Percentiles rank a stretch among this genome's conserved stretches.
Evolutionary conservation across 2,888 invertebrate genomes (phyloP).

Genomic region (Amiota minor): DNA sequence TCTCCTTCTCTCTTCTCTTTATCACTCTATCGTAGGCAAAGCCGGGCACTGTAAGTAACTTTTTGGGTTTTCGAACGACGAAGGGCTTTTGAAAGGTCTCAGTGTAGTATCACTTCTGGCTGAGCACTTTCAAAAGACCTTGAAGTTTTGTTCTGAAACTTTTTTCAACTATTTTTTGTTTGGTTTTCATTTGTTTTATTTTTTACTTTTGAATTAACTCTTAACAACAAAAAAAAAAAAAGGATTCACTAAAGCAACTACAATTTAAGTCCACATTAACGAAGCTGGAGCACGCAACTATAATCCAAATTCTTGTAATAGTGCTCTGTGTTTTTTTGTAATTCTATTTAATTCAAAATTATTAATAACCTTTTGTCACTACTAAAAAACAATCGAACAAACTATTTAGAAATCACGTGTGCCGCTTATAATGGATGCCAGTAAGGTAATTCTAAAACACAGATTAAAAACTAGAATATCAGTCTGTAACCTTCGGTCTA

Average conservation of each 20-base stretch:
- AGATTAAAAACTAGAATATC: too few species aligned
- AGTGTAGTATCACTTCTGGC: slow-evolving; percentile 20
- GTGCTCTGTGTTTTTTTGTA: too few species aligned
- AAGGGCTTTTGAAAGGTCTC: not conserved
- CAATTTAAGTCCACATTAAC: too few species aligned
- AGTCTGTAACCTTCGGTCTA: too few species aligned
- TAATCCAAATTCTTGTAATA: too few species aligned
- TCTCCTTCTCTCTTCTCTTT: slow-evolving; percentile 48
- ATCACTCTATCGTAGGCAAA: slow-evolving; percentile 74
- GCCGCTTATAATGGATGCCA: slow-evolving; percentile 63
- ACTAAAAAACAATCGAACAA: slow-evolving; percentile 39
- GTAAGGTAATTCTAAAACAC: slow-evolving; percentile 59
- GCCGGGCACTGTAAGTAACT: slow-evolving; percentile 78
- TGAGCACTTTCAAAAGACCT: not conserved
- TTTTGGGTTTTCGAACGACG: not conserved
- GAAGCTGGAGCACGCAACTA: too few species aligned
- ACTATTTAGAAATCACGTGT: slow-evolving; percentile 63
- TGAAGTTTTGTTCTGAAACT: not conserved
- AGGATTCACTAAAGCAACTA: too few species aligned
- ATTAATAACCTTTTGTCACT: slow-evolving; percentile 28
- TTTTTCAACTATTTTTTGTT: slow-evolving; percentile 3
- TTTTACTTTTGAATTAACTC: not conserved
- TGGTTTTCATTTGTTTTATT: slow-evolving; percentile 26
- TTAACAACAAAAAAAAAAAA: too few species aligned
- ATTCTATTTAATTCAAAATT: too few species aligned